Conservation (phyloP, 2,888 invertebrate genomes). For the Cheilosia soror region DNA sequence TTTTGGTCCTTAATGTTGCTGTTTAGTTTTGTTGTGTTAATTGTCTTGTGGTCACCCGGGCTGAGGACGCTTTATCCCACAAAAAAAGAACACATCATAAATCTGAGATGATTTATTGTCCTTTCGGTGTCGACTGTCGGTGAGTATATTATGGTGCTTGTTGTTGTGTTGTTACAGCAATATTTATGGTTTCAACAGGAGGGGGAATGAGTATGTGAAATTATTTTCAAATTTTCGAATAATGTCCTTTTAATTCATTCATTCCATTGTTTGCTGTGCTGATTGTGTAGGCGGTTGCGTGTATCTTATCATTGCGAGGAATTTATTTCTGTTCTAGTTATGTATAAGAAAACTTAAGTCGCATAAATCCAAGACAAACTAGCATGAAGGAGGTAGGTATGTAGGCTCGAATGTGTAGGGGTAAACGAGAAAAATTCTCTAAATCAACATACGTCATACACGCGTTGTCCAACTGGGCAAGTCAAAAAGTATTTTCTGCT, state of each 20-base stretch:
- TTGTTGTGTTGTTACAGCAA: conserved; percentile 61
- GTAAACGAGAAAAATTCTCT: conserved; percentile 17
- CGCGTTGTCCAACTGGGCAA: conserved; percentile 63
- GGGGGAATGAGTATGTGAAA: conserved; percentile 53
- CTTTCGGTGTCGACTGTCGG: conserved; percentile 23
- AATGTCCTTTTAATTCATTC: conserved; percentile 73
- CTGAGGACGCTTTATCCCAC: conserved; percentile 59
- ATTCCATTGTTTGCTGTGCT: conserved; percentile 17
- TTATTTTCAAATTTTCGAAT: conserved; percentile 72
- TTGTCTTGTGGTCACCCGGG: conserved; percentile 71
- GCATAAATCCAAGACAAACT: conserved; percentile 55
- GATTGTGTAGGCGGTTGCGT: conserved; percentile 51
- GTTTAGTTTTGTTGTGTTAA: conserved; percentile 66
- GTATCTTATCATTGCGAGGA: conserved; percentile 62
- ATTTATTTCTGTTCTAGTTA: conserved; percentile 74
- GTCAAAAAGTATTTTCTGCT: conserved; percentile 30
- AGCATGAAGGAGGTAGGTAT: too few species aligned
- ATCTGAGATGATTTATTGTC: conserved; percentile 72
- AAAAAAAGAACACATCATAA: conserved; percentile 62
- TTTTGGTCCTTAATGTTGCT: conserved; percentile 66
- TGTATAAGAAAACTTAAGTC: conserved; percentile 42
- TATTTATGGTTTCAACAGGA: conserved; percentile 72
- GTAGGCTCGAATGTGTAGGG: neutral
- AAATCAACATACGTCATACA: conserved; percentile 71
- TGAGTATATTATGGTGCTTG: conserved; percentile 22